A percentile compares a stretch with the other conserved stretches of the same genome.
Conservation (phyloP, 2,888 invertebrate genomes). For the Clistopyga incitator region DNA sequence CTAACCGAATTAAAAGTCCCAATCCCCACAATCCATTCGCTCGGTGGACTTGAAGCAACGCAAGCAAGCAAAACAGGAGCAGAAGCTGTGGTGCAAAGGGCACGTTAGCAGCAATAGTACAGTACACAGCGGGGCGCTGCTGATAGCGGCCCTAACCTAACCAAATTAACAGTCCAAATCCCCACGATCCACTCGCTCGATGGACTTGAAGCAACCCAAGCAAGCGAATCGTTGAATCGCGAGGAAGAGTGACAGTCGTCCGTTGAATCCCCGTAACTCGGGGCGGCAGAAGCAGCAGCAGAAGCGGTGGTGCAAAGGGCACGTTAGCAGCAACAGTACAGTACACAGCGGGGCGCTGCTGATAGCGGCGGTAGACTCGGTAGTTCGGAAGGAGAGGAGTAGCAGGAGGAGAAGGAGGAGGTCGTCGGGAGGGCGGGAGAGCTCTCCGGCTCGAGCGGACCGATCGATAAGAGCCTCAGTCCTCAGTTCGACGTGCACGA, state of each 20-base stretch:
- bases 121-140: constrained; percentile 4
- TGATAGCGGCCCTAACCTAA: constrained; percentile 21
- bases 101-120: neutral
- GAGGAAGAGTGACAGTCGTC: neutral
- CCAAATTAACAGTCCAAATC: no score
- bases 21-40: neutral
- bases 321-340: neutral
- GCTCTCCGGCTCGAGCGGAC: constrained; percentile 69
- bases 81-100: neutral
- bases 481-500: constrained; percentile 85
- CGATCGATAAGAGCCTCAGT: constrained; percentile 86
- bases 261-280: neutral
- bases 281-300: no score
- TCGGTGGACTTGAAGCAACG: neutral
- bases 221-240: constrained; percentile 15
- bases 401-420: constrained; percentile 77
- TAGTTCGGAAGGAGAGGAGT: constrained; percentile 64
- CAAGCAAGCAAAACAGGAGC: neutral
- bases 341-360: constrained; percentile 10
- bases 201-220: neutral
- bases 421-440: no score
- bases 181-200: neutral
- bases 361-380: constrained; percentile 5
- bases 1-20: no score
- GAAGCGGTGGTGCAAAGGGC: constrained; percentile 1